Evolutionary conservation across 2,113 vertebrate genomes (phyloP).

Genomic region (Hiodon tergisus): DNA sequence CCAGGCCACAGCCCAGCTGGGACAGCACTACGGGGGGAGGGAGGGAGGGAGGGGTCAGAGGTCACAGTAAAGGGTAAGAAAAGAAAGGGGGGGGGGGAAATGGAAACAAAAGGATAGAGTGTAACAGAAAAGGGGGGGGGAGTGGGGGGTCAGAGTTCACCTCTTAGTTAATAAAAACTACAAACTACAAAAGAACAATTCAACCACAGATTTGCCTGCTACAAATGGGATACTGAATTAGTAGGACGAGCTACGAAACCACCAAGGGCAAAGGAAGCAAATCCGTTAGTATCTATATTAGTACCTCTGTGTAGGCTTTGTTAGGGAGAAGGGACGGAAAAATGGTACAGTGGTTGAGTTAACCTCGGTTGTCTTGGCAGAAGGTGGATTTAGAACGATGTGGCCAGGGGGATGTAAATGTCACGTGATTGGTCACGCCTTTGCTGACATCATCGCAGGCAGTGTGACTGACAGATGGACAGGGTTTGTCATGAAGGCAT

Average conservation of each 20-base stretch:
- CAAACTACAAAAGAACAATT: slow-evolving; percentile 31
- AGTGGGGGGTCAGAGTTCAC: slow-evolving; percentile 65
- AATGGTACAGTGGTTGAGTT: neutral
- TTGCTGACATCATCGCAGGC: neutral
- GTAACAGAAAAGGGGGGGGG: slow-evolving; percentile 61
- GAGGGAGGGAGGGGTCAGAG: slow-evolving; percentile 48
- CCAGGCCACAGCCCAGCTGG: slow-evolving; percentile 94
- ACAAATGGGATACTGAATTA: slow-evolving; percentile 13
- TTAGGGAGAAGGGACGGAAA: neutral
- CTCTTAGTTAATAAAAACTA: slow-evolving; percentile 55
- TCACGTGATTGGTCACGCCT: neutral
- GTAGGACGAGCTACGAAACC: slow-evolving; percentile 19
- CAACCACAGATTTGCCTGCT: neutral
- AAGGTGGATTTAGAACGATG: neutral
- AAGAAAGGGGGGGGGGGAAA: slow-evolving; percentile 51
- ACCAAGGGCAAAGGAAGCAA: slow-evolving; percentile 10
- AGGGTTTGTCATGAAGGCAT: neutral
- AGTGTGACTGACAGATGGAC: neutral
- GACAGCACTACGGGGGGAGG: slow-evolving; percentile 83
- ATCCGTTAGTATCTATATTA: slow-evolving; percentile 11
- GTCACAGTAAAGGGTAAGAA: slow-evolving; percentile 32
- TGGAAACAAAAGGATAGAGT: slow-evolving; percentile 53
- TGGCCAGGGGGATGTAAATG: neutral
- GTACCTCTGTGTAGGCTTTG: neutral
- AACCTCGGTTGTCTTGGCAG: neutral